Percentiles rank a stretch among this genome's conserved stretches.
Conservation (phyloP, 2,888 invertebrate genomes). For the Cabera pusaria region DNA sequence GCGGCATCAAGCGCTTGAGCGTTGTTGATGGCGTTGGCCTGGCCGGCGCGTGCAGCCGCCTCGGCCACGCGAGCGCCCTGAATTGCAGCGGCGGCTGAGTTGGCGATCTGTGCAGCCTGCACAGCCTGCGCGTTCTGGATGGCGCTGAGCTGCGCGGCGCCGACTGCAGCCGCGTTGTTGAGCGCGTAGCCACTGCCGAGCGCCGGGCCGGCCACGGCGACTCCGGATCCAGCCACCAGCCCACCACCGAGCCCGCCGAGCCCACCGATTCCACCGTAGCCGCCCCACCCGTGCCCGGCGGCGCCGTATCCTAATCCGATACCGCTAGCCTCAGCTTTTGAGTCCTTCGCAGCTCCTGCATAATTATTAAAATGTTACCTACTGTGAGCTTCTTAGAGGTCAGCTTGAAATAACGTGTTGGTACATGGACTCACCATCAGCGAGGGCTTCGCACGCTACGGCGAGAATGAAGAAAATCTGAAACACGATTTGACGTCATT, state of each 20-base stretch:
- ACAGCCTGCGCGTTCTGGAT: slow-evolving; percentile 76
- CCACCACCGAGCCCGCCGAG: slow-evolving; percentile 28
- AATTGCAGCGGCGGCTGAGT: slow-evolving; percentile 72
- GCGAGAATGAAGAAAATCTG: slow-evolving; percentile 77
- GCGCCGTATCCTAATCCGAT: slow-evolving; percentile 33
- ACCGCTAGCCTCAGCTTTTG: slow-evolving; percentile 26
- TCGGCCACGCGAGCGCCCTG: slow-evolving; percentile 71
- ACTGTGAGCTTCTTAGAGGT: no score
- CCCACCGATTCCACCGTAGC: slow-evolving; percentile 32
- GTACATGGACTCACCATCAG: slow-evolving; percentile 54
- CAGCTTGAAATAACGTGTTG: no score
- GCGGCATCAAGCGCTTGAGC: slow-evolving; percentile 72
- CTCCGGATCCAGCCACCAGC: slow-evolving; percentile 28
- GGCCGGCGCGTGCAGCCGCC: slow-evolving; percentile 68
- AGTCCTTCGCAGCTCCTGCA: slow-evolving; percentile 24
- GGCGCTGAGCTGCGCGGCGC: slow-evolving; percentile 72
- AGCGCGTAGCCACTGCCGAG: slow-evolving; percentile 59
- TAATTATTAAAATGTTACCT: no score
- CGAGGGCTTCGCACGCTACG: slow-evolving; percentile 65
- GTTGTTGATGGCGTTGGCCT: slow-evolving; percentile 68
- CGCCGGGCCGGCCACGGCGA: slow-evolving; percentile 34
- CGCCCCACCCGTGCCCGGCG: slow-evolving; percentile 29
- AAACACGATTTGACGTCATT: no score
- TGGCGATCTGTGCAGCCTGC: slow-evolving; percentile 68
- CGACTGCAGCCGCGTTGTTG: slow-evolving; percentile 68